These are phyloP conservation scores for Salmo trutta DNA, from an alignment of 2,797 vertebrate species.

Conservation along the genomic window DNA sequence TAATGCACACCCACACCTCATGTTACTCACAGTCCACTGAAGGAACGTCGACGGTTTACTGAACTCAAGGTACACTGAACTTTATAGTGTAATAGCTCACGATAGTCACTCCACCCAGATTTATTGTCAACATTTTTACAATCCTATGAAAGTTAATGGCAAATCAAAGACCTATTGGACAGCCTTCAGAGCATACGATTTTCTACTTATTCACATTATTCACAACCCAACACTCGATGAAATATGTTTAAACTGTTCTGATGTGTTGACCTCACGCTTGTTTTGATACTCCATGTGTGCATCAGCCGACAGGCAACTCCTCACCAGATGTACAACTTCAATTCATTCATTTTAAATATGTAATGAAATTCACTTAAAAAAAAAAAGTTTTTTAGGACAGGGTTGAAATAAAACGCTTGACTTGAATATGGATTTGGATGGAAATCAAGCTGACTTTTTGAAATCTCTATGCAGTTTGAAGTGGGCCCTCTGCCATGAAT, in stretches of 20 bases:
- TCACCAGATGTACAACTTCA: background rate
- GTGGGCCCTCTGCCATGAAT: slow-evolving; percentile 27
- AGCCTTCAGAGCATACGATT: slow-evolving; percentile 48
- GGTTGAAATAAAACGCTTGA: slow-evolving; percentile 25
- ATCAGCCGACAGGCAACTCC: slow-evolving; percentile 23
- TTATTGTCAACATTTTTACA: slow-evolving; percentile 54
- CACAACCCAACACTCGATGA: slow-evolving; percentile 36
- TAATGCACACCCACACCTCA: slow-evolving; percentile 25
- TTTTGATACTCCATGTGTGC: slow-evolving; percentile 29
- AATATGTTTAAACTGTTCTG: slow-evolving; percentile 44
- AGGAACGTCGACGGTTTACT: background rate
- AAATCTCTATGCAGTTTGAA: slow-evolving; percentile 38
- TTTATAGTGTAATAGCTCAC: too few relatives aligned
- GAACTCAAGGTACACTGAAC: too few relatives aligned
- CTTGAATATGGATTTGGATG: slow-evolving; percentile 25
- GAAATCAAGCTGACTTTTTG: slow-evolving; percentile 32
- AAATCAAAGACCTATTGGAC: slow-evolving; percentile 22
- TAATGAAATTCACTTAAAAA: background rate
- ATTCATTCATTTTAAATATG: slow-evolving; percentile 21
- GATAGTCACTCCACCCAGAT: slow-evolving; percentile 40
- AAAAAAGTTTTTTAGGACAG: slow-evolving; percentile 13
- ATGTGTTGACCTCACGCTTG: background rate
- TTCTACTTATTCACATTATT: slow-evolving; percentile 32
- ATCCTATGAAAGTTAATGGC: slow-evolving; percentile 50
- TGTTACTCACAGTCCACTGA: background rate